Evolutionary conservation across 2,797 vertebrate species (phyloP), one percentile per base, ranked within the genome.

Genomic region (Gymnodraco acuticeps): DNA sequence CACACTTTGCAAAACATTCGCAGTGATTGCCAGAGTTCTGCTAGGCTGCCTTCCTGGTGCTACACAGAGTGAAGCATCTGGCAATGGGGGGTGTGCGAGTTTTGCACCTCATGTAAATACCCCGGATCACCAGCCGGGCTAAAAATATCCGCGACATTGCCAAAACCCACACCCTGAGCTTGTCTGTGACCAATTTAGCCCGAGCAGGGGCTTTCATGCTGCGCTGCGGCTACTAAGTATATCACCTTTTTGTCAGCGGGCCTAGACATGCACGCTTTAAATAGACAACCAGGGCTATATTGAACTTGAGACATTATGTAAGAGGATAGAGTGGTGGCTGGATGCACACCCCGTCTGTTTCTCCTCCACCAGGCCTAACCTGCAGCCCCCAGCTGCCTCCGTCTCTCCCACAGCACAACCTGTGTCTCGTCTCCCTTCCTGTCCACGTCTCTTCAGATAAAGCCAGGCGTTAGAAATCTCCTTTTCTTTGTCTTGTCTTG

Each of bases 241-340:
- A 95, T 95, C 95, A 90, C 82, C 86, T 93, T 93, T 94, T 93
- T 95, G 94, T 95, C 94, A 93, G 89, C 83, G 66, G 85, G 92
- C 93, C 94, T 77, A 89, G 91, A 90, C 86, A 69, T 81, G 61
- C 11, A 62, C 19, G 73, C 94, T 80, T 84, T 95, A 95, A 96
- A 96, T 95, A 94, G 90, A 88, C 55, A 20, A 14, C 66, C 61
- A 1, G 68, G 58, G 90, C 94, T 94, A 93, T 94, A 95, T 94
- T 95, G 93, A 96, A 94, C 86, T 90, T 92, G 70, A 83, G 68
- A 80, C 93, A 93, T 96, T 95, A 95, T 93, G 92, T 95, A 95
- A 96, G 94, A 91, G 93, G 88, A 90, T 91, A 87, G 90, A 91
- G 86, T 67, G 75, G 77, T 85, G 86, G 82, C 87, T 90, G 89